Base-by-base conservation (phyloP, 2,113 vertebrate genomes). In the Speoplatyrhinus poulsoni region DNA sequence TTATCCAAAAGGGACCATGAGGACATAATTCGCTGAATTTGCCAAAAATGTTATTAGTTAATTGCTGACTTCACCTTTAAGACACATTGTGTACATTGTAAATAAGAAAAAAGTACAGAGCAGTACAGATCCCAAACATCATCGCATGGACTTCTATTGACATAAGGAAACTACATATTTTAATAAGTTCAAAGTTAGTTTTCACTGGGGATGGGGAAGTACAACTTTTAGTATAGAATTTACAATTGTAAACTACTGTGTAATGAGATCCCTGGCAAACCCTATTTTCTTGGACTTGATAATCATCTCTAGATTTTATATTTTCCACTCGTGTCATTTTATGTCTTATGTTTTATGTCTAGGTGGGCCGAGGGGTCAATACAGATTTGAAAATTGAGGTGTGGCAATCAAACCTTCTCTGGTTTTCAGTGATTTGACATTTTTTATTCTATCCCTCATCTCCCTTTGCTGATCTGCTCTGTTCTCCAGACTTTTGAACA, bases 321-420 rank as follows among this genome's bases (percentile, higher is more conserved):
- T 67, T 56, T 70, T 73, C 60, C 72, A 73, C 80, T 79, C 74
- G 33, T 70, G 36, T 41, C 4, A 41, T 41, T 41, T 41, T 41
- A 41, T 41, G 36, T 59, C 81, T 75, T 83, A 69, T 85, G 70
- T 82, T 49, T 82, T 62, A 72, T 60, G 77, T 81, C 82, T 77
- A 84, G 85, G 81, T 85, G 81, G 82, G 86, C 73, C 75, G 59
- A 75, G 75, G 67, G 78, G 65, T 85, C 84, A 80, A 72, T 81
- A 81, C 56, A 76, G 69, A 76, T 77, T 67, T 84, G 82, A 69
- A 73, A 17, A 41, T 85, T 60, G 82, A 86, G 79, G 79, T 85
- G 70, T 85, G 81, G 76, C 59, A 74, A 73, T 80, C 61, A 78
- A 68, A 72, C 60, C 73, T 60, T 58, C 59, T 58, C 65, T 79